Base-by-base conservation (phyloP, 2,113 vertebrate genomes). In the Eira barbara region DNA sequence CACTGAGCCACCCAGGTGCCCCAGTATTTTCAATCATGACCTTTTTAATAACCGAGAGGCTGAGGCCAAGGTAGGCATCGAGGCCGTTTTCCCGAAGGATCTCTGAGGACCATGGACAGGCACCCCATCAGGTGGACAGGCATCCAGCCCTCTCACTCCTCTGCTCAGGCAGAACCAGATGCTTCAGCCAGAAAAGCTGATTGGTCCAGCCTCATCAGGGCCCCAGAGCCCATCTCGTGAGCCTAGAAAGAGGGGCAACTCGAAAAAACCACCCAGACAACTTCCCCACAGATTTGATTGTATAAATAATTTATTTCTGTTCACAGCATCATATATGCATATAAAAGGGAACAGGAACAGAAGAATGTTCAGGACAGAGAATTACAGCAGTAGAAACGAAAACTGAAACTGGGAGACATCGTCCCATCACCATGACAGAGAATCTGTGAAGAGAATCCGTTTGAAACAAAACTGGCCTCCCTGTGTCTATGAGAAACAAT, bases 221-320 rank as follows among this genome's bases (percentile, higher is more conserved):
- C 34, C 31, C 36, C 7, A 0, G 23, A 71, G 9, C 21, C 74
- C 42, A 18, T 31, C 55, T 21, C 6, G 31, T 10, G n/a, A 74
- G 2, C 49, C 59, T 31, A 6, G 55, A 86, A 67, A 86, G 15
- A 17, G 27, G 17, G 67, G 39, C 80, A 49, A 45, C 6, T 21
- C 7, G 31, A 93, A 79, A 79, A 92, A 74, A 57, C 14, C 69
- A 69, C 7, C 49, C 95, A 97, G 39, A 96, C 85, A 57, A 95
- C 13, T 13, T 76, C 59, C 81, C 95, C 96, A 97, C 88, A 88
- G 27, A 69, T 98, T 98, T 98, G 97, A 81, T 97, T 94, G 98
- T 98, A 98, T 98, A 99, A 98, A 99, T 98, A 98, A 98, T 99
- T 99, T 98, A 99, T 99, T 99, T 98, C 98, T 76, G 97, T 98